Base-by-base conservation (phyloP, 2,113 vertebrate species). In the Cryptomyrus ogoouensis region DNA sequence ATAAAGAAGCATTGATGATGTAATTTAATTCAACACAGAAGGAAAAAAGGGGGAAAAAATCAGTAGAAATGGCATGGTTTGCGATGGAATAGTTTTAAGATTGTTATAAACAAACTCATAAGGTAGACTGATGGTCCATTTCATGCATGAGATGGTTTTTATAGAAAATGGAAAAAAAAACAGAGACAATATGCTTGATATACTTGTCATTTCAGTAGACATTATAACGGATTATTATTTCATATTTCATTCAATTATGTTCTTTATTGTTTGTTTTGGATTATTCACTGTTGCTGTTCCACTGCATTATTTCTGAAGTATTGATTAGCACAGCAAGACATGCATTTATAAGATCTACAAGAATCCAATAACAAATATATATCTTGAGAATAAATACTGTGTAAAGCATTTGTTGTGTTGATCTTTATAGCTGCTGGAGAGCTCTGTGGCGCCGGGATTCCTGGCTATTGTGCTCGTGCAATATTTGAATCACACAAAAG, bases 241-340 rank as follows among this genome's bases (percentile, higher is more conserved):
- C 46, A 89, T 52, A 39, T 80, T 89, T 89, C 88, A 80, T 89
- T 89, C 70, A 89, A 80, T 89, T 89, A 80, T 35, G 13, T 89
- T 53, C 66, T 83, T 83, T 89, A 50, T 77, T 52, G 46, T 12
- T 80, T 52, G 24, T 80, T 50, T 80, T 83, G 35, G 46, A 47
- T 56, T 70, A 74, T 31, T 88, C 47, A n/a, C 46, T 70, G 21
- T 74, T 88, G 88, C 24, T 46, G 62, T 74, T 88, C 42, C 46
- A 74, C 58, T 74, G 42, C 21, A 50, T 77, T 83, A 89, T 35
- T 83, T 50, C 70, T 39, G 70, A 89, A 53, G 88, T 53, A 77
- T 83, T 88, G 58, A 89, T 83, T 80, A 83, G 88, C n/a, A 53
- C 47, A 27, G 52, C n/a, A 21, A 58, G 50, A 52, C 31, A 87